Evolutionary conservation across 2,797 vertebrate genomes (phyloP).

Genomic region (Erpetoichthys calabaricus): DNA sequence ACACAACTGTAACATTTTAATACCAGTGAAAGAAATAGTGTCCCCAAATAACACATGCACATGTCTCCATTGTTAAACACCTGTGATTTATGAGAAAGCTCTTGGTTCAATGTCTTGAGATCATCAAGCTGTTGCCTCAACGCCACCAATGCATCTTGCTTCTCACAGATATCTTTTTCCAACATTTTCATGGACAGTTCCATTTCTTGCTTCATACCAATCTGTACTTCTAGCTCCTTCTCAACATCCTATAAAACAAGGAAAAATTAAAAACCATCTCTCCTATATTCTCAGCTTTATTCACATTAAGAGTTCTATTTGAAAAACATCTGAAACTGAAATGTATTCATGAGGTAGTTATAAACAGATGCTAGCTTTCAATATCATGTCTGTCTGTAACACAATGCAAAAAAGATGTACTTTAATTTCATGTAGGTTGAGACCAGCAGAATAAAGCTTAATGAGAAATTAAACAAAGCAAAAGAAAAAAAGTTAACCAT

Average conservation of each 20-base stretch:
- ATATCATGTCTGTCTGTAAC: no score
- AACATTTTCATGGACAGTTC: constrained; percentile 97
- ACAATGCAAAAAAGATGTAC: no score
- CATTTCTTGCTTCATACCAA: constrained; percentile 97
- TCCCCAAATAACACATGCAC: no score
- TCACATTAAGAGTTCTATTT: not conserved
- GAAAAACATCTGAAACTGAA: no score
- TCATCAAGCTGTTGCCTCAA: constrained; percentile 90
- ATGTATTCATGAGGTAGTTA: no score
- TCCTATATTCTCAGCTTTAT: not conserved
- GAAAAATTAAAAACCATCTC: not conserved
- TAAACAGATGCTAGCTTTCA: no score
- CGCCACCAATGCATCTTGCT: constrained; percentile 85
- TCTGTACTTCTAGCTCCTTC: constrained; percentile 89
- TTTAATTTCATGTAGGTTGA: no score
- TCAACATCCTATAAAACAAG: constrained; percentile 71
- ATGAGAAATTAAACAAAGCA: no score
- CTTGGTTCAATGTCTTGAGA: constrained; percentile 82
- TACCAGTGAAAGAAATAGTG: no score
- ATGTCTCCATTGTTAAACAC: constrained; percentile 27
- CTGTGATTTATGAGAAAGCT: constrained; percentile 87
- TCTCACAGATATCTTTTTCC: constrained; percentile 94
- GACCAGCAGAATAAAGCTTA: no score
- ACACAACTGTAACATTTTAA: no score
- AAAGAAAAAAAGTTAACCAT: no score